phyloP scores from a whole-genome alignment of 2,888 invertebrate genomes.

The Nymphalis polychloros region DNA sequence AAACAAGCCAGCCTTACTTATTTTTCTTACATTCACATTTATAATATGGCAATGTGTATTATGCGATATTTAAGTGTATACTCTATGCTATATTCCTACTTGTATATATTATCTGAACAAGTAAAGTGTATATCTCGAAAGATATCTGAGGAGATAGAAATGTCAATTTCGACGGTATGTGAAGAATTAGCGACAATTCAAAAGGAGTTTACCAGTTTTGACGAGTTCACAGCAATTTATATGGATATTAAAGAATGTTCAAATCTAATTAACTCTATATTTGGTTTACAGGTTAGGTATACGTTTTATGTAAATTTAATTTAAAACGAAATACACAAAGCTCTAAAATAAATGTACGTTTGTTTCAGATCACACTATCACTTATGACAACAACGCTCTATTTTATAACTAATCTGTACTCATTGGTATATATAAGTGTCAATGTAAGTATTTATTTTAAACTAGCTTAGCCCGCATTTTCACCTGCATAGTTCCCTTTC shows the following conservation, averaged over 20 bases:
- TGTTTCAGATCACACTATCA: too few species aligned
- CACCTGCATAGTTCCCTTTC: too few species aligned
- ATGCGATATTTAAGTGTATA: not conserved
- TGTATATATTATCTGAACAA: slow-evolving; percentile 15
- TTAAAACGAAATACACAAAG: too few species aligned
- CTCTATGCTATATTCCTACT: not conserved
- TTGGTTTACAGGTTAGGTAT: slow-evolving; percentile 20
- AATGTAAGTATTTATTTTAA: not conserved
- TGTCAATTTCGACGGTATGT: not conserved
- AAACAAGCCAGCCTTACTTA: not conserved
- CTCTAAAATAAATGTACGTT: too few species aligned
- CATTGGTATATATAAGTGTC: not conserved
- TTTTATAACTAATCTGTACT: not conserved
- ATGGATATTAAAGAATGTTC: slow-evolving; percentile 19
- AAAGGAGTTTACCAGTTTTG: slow-evolving; percentile 10
- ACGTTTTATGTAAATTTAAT: too few species aligned
- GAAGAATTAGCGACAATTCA: not conserved
- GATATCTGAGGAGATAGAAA: slow-evolving; percentile 7
- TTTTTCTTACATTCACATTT: not conserved
- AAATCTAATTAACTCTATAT: slow-evolving; percentile 19
- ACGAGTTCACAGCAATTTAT: slow-evolving; percentile 18
- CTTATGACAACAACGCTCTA: too few species aligned
- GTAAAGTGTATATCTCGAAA: slow-evolving; percentile 15
- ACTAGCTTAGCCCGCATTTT: too few species aligned
- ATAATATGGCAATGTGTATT: not conserved